Conservation (phyloP, 1,140 invertebrate genomes). For the Drosophila fuyamai region DNA sequence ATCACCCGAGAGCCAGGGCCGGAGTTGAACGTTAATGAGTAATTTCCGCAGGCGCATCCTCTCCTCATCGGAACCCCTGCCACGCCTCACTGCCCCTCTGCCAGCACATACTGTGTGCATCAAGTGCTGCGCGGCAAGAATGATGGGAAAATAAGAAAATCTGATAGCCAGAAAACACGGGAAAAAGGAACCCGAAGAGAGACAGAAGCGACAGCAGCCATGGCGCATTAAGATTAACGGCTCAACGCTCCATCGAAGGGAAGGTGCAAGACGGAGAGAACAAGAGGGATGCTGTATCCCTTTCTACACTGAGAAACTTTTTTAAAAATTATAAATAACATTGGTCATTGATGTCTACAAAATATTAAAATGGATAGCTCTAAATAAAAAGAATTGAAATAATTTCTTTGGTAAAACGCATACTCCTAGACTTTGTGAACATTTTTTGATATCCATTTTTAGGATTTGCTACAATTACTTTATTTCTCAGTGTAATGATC, state of each 20-base stretch:
- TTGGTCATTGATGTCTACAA: no score
- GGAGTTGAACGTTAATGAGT: conserved; percentile 71
- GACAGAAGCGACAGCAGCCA: conserved; percentile 80
- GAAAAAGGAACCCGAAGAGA: conserved; percentile 37
- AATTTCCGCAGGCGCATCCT: conserved; percentile 78
- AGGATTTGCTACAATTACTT: no score
- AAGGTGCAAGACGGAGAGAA: conserved; percentile 35
- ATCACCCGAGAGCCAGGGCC: conserved; percentile 31
- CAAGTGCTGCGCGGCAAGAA: conserved; percentile 76
- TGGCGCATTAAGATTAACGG: conserved; percentile 80
- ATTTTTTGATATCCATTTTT: no score
- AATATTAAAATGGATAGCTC: no score
- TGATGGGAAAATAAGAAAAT: conserved; percentile 74
- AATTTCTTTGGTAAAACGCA: no score
- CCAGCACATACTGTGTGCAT: conserved; percentile 48
- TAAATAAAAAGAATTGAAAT: no score
- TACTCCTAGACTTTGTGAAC: no score
- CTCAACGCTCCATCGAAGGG: conserved; percentile 41
- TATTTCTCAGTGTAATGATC: conserved; percentile 30
- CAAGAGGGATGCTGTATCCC: conserved; percentile 21
- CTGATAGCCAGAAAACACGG: conserved; percentile 59
- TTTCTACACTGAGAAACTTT: conserved; percentile 9
- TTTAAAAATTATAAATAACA: not conserved
- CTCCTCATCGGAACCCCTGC: conserved; percentile 30
- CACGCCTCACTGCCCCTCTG: conserved; percentile 14